Evolutionary conservation across 2,113 vertebrate species (phyloP), one percentile per base, ranked within the genome.

Genomic region (Sula dactylatra): DNA sequence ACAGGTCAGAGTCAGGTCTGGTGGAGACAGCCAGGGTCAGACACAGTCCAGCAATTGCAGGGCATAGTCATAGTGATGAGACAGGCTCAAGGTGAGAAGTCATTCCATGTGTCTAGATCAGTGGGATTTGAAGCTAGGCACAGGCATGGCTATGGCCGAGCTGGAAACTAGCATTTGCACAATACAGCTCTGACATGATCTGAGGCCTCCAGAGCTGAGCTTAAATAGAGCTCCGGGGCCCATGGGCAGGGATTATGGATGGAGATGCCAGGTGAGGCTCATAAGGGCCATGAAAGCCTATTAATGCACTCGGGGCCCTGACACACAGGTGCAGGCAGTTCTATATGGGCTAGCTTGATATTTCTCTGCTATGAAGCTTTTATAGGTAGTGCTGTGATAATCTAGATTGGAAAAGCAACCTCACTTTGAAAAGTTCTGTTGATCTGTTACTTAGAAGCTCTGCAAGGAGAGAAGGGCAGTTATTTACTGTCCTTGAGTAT

Each of bases 81-180:
- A 11, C 5, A 34, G 34, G 42, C 42, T n/a, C 45, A 44, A 32
- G 31, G 13, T 6, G 16, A 59, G 36, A 59, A 52, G 16, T 25
- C 38, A 22, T 4, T 24, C 31, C 32, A 3, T 3, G 9, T 8
- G 7, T 3, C 15, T 25, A 54, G 20, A n/a, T n/a, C 71, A 55
- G 44, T 4, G 4, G 32, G 6, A 11, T 11, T 29, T 77, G 3
- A 18, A 77, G 29, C 8, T 9, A 38, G 25, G 44, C 52, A 58
- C 12, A 62, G 16, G 6, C 1, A 9, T 16, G 2, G 7, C 54
- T 54, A 4, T 16, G 4, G 25, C 83, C 16, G 1, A 78, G 3
- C 36, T 58, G 3, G 14, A 42, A 66, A 52, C 4, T 5, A 74
- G 5, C 38, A n/a, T 10, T 16, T 3, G 1, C 14, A 36, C 9